Evolutionary conservation across 2,797 vertebrate genomes (phyloP), one percentile per base, ranked within the genome.

Genomic region (Salmo trutta): DNA sequence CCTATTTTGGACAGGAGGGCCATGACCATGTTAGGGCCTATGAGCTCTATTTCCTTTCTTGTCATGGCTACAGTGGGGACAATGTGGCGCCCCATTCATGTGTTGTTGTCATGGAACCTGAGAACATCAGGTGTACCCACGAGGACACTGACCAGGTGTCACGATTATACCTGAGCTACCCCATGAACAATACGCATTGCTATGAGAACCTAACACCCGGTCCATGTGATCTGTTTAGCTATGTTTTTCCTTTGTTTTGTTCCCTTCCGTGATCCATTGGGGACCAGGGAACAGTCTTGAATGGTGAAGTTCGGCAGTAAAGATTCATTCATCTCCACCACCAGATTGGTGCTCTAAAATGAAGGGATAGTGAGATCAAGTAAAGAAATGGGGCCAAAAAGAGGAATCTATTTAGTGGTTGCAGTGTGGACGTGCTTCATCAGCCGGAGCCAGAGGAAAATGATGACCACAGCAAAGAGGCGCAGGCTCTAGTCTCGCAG

Each of bases 401-500:
- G 47, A 71, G 41, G 41, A 29, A 3, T 1, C 12, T 7, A 27
- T 29, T 12, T 7, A 15, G 52, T 19, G 27, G 16, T 10, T 29
- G 24, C 36, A 15, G 16, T 79, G 21, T 64, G 80, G 69, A 94
- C 89, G 5, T 93, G 92, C 79, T 94, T 94, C 92, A 94, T 92
- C 71, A 93, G 84, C 27, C 90, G 75, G 21, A 94, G 81, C 93
- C 93, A 94, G 70, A 94, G 89, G 81, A 93, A 91, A 82, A 94
- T 78, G 70, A 94, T 17, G 24, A 87, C 82, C 71, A 94, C 73
- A 0, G 93, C 87, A n/a, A 93, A 92, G 41, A 94, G 86, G 14
- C 89, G 89, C 10, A 92, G 86, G 72, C 86, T 91, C 72, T 59
- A 1, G 0, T 75, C 64, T 53, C 83, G 80, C 66, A 93, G 86